Evolutionary conservation across 2,888 invertebrate species (phyloP), one percentile per base, ranked within the genome.

Genomic region (Gortyna flavago): DNA sequence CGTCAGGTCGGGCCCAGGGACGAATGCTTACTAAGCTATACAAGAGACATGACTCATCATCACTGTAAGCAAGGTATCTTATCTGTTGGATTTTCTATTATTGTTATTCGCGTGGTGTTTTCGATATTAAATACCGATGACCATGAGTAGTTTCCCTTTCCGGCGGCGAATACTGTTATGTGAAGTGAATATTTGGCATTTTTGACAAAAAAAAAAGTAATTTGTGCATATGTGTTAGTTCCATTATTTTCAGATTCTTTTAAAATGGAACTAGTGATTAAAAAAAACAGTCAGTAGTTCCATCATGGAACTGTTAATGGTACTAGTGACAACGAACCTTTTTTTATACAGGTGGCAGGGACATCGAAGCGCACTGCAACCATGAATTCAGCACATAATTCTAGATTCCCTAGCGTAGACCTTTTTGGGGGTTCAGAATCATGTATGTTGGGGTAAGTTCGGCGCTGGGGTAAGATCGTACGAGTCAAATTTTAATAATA

Each of bases 1-100:
- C 92, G 93, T 88, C 93, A 82, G 79, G 83, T 88, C 59, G 89
- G 92, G 93, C 92, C 57, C n/a, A 80, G 44, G 93, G 94, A 92
- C 93, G 91, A 93, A 94, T 94, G 93, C 92, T 89, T 86, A 96
- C 96, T 96, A 92, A 95, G 89, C 92, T 88, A 90, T 90, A 91
- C 44, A 44, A 90, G 89, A 74, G 44, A 79, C 86, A 6, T 93
- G 94, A 95, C 83, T 94, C 95, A 95, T 94, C 95, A 95, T 92
- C 88, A 83, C 51, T 65, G 57, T 90, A 87, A 90, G 94, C 93
- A 94, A 95, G 93, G 93, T 95, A 93, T 93, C 93, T 95, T 95
- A 95, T 95, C 95, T 94, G 91, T 81, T 87, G 89, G 85, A 87
- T 87, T 90, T 88, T 89, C 87, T 90, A 90, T 89, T 91, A 91